Conservation (phyloP, 2,888 invertebrate genomes). For the Automeris io region DNA sequence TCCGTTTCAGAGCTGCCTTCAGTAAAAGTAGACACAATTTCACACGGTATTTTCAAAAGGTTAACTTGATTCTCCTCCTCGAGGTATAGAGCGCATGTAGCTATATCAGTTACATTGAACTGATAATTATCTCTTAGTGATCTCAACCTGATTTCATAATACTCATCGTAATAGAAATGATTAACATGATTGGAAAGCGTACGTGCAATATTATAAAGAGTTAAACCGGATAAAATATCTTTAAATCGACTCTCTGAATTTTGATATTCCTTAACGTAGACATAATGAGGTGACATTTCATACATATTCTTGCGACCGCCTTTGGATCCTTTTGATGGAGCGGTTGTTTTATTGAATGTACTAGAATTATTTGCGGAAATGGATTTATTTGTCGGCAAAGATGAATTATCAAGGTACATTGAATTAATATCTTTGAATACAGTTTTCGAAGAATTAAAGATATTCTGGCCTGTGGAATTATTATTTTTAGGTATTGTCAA, state of each 20-base stretch:
- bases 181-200: constrained; percentile 48
- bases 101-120: constrained; percentile 29
- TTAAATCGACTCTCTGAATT: constrained; percentile 55
- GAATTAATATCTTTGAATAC: background rate
- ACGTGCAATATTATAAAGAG: constrained; percentile 60
- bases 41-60: constrained; percentile 57
- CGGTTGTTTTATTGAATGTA: background rate
- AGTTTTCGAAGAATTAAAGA: background rate
- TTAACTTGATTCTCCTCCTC: constrained; percentile 43
- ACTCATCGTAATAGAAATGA: constrained; percentile 60
- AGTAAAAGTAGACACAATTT: constrained; percentile 65
- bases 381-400: background rate
- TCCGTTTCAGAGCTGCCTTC: constrained; percentile 22
- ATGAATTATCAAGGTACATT: background rate
- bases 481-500: background rate
- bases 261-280: constrained; percentile 56
- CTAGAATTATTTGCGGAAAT: background rate
- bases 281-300: constrained; percentile 49
- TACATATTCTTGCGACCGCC: background rate
- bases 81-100: constrained; percentile 49
- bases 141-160: constrained; percentile 42
- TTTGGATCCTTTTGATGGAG: background rate
- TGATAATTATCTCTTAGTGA: constrained; percentile 11
- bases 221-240: constrained; percentile 54
- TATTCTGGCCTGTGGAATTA: background rate